Base-by-base conservation (phyloP, 2,888 invertebrate species). In the Antheraea yamamai region DNA sequence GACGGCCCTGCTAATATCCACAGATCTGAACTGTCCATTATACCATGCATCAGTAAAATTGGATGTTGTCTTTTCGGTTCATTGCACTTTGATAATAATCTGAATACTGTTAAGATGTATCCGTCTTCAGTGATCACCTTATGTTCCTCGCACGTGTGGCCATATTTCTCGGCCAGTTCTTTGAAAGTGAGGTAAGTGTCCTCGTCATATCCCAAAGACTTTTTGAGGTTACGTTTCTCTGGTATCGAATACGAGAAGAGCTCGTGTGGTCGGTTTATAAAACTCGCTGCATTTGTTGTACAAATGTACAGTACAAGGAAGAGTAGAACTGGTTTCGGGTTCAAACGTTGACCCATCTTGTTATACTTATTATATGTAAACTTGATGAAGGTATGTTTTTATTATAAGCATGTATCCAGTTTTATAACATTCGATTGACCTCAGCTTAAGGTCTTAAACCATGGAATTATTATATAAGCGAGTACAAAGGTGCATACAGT, bases 401-500 rank as follows among this genome's bases (percentile, higher is more conserved):
- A 86, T 87, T 87, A 84, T 86, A 80, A 85, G 84, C 84, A 78
- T 82, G 84, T 87, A 83, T 85, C 81, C 83, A 87, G 89, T 91
- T 93, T 87, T 93, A 92, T 92, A 92, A 92, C 83, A 88, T 87
- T 81, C 78, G 84, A 81, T 82, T 88, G 92, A 92, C 94, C 94
- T 93, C 84, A 87, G 81, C 78, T 85, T 85, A 87, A 90, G 91
- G 87, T 84, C 89, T 89, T 80, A 80, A 81, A 81, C 81, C 83
- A 85, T 84, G 79, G 78, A 81, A 78, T 52, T 20, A 73, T 76
- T 73, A 79, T 78, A 77, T 79, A 79, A 76, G 77, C 73, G 78
- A 77, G 75, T 76, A 75, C 74, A 74, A 76, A 76, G 74, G 74
- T 75, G 71, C 55, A 76, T 76, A 74, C 23, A 71, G 71, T 26